Evolutionary conservation across 1,140 invertebrate genomes (phyloP), one percentile per base, ranked within the genome.

Genomic region (Macrobrachium rosenbergii): DNA sequence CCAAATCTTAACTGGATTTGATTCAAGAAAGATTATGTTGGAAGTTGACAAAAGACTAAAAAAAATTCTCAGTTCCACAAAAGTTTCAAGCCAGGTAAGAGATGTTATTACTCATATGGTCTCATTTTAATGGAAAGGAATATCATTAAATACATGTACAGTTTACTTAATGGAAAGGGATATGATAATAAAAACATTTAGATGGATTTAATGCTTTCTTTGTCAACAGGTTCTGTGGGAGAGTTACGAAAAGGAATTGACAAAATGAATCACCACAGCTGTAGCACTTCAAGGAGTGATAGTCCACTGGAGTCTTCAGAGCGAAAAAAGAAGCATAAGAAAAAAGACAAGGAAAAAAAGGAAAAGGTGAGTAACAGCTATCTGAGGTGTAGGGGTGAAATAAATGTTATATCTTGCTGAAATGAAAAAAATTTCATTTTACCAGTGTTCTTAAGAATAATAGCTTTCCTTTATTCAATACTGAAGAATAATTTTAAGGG

Each of bases 261-360:
- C 19, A 87, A 87, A 37, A 63, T 52, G 10, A 81, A 52, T 37
- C 85, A 58, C 23, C 85, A 73, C 23, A 87, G 85, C 23, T 73
- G 85, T 59, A 87, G 85, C 69, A 75, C 85, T 17, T 87, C 85
- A 16, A 81, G 85, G 76, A 87, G 85, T 75, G 77, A 80, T 23
- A 87, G 85, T 43, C 85, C 85, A 21, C 16, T 59, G 17, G 85
- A 87, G 60, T 60, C 45, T 37, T 63, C 85, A 52, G 85, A 87
- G 19, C 85, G 69, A 5, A 87, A 87, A 59, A 87, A 87, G 43
- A 87, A 76, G 52, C 85, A 87, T 19, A 87, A 62, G 67, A 87
- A 81, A 28, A 87, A 73, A 62, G 85, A 87, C 23, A 87, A 87
- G 58, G 69, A 73, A 11, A 87, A 76, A 72, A 87, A 82, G 28